Evolutionary conservation across 2,797 vertebrate species (phyloP).

Genomic region (Hafferia zeledoni): DNA sequence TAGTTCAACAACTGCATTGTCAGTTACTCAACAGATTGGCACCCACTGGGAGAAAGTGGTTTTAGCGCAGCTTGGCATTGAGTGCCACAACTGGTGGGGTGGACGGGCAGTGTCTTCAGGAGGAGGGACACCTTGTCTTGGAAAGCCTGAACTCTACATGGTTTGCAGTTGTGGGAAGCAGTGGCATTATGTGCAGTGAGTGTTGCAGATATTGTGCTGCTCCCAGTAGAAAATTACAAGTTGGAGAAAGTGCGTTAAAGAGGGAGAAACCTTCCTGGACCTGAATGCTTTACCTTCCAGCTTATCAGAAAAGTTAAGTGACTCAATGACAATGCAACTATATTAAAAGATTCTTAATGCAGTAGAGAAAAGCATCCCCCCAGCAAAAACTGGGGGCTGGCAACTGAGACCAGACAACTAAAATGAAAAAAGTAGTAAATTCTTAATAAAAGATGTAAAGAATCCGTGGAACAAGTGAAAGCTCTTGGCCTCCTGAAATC

Average conservation of each 20-base stretch:
- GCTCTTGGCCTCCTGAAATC: background rate
- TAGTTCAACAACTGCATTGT: background rate
- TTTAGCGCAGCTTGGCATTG: background rate
- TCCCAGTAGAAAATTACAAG: background rate
- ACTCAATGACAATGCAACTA: background rate
- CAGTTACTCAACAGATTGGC: background rate
- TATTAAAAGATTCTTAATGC: background rate
- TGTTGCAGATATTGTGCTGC: background rate
- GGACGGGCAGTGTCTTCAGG: background rate
- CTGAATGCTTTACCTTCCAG: background rate
- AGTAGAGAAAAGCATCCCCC: background rate
- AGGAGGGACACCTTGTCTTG: background rate
- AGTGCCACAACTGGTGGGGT: background rate
- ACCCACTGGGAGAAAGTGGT: background rate
- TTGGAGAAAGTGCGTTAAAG: background rate
- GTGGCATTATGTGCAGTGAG: background rate
- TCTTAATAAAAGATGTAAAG: background rate
- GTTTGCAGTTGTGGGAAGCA: background rate
- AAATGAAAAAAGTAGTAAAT: background rate
- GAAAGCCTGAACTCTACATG: background rate
- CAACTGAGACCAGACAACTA: background rate
- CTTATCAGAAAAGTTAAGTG: background rate
- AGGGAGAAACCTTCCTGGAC: background rate
- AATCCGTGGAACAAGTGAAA: background rate
- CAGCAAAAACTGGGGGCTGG: background rate